Conservation (phyloP, 2,888 invertebrate genomes). For the Fabriciana adippe region DNA sequence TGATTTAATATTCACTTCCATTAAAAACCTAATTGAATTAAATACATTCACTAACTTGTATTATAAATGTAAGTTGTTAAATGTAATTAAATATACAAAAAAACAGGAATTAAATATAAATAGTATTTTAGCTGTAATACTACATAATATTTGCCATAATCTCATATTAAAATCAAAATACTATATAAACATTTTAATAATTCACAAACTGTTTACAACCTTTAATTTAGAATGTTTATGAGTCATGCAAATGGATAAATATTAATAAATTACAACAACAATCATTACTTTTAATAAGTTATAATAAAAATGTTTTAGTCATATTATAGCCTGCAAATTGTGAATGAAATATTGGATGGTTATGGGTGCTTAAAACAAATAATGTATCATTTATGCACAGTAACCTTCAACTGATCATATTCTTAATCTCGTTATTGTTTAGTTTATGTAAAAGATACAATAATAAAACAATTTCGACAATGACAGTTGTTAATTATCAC, state of each 20-base stretch:
- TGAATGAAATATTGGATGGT: constrained; percentile 37
- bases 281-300: constrained; percentile 1
- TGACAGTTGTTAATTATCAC: constrained; percentile 59
- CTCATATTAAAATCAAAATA: no score
- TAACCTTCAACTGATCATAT: constrained; percentile 36
- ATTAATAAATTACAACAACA: constrained; percentile 4
- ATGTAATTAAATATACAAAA: no score
- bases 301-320: constrained; percentile 9
- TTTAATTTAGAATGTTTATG: constrained; percentile 11
- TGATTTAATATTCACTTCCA: not conserved
- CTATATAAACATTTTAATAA: not conserved
- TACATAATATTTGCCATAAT: no score
- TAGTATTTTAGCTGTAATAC: no score
- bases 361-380: constrained; percentile 30
- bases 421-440: constrained; percentile 37
- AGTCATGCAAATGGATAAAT: constrained; percentile 15
- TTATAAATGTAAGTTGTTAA: no score
- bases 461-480: constrained; percentile 51
- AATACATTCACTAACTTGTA: no score
- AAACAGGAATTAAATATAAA: no score
- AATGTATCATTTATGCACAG: constrained; percentile 33
- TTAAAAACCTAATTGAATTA: not conserved
- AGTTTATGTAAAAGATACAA: constrained; percentile 36
- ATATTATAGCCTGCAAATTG: constrained; percentile 19
- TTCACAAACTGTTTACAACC: not conserved